Conservation (phyloP, 2,113 vertebrate species). For the Thamnophis sirtalis region DNA sequence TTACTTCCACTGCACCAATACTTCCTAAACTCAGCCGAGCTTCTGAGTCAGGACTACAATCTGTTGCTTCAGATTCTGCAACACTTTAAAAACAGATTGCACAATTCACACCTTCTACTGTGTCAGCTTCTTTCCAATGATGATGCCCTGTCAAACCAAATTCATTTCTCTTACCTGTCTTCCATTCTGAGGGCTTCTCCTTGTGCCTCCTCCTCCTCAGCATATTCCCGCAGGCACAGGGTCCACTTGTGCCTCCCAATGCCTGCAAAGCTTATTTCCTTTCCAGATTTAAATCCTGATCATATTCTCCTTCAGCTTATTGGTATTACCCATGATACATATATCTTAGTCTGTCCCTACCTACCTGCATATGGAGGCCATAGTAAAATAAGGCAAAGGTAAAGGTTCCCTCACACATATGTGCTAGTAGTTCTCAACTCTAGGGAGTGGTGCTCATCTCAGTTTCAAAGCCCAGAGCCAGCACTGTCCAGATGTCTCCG, state of each 20-base stretch:
- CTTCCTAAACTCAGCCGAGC: neutral
- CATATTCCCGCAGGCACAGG: too few species aligned
- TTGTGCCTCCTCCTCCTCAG: neutral
- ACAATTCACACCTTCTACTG: neutral
- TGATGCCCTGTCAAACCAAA: neutral
- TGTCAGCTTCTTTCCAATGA: neutral
- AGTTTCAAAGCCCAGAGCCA: too few species aligned
- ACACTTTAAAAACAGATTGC: neutral
- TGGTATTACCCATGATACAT: neutral
- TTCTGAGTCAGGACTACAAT: neutral
- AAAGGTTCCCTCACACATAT: too few species aligned
- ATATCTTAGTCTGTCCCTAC: neutral
- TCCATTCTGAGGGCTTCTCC: neutral
- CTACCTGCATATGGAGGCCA: neutral
- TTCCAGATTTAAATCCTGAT: neutral
- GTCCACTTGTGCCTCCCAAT: neutral
- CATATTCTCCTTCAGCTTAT: neutral
- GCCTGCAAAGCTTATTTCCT: neutral
- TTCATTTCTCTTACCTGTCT: neutral
- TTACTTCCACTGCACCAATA: neutral
- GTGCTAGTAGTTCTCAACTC: too few species aligned
- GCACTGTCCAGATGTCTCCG: too few species aligned
- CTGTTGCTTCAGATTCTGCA: neutral
- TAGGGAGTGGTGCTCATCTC: too few species aligned
- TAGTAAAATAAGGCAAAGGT: neutral